phyloP scores from a whole-genome alignment of 2,797 vertebrate genomes.

The Nannoperca australis region DNA sequence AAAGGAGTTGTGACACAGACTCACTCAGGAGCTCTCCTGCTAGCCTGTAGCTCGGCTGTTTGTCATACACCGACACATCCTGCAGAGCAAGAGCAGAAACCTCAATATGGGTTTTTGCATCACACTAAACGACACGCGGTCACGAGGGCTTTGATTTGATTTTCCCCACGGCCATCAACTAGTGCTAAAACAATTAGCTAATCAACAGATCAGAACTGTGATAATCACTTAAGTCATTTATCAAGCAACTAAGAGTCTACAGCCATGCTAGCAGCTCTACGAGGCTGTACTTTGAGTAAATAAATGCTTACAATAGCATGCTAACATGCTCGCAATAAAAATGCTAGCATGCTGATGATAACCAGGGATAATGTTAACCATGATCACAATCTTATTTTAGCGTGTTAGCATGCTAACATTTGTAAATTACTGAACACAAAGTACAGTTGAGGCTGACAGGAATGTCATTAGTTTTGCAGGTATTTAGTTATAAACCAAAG shows the following conservation, averaged over 20 bases:
- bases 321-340: background rate
- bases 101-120: background rate
- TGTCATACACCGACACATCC: constrained; percentile 3
- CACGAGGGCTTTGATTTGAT: background rate
- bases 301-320: background rate
- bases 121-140: background rate
- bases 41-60: constrained; percentile 16
- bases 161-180: no score
- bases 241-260: no score
- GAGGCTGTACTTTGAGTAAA: background rate
- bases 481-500: no score
- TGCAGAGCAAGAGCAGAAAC: background rate
- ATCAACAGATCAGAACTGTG: no score
- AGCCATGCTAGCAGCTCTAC: background rate
- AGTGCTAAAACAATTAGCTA: background rate
- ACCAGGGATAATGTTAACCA: background rate
- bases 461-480: no score
- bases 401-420: background rate
- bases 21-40: constrained; percentile 9
- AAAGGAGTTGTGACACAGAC: constrained; percentile 25
- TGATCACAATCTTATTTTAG: background rate
- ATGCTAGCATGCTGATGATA: background rate
- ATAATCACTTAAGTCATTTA: background rate
- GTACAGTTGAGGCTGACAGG: no score
- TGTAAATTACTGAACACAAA: no score